phyloP scores from a whole-genome alignment of 2,797 vertebrate species.

The Falco concolor region DNA sequence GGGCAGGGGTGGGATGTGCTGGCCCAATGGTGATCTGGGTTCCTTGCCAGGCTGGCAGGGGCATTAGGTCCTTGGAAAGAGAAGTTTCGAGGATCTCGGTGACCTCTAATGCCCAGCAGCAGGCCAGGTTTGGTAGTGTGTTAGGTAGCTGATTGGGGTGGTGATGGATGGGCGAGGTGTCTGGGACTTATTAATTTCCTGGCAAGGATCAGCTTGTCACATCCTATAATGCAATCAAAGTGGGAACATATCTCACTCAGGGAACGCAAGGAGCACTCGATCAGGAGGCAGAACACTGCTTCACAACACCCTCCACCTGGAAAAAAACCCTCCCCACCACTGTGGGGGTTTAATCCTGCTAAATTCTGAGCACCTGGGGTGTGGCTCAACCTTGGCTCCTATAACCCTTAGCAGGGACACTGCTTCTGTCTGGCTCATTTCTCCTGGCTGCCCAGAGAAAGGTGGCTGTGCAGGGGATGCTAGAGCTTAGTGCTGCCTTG shows the following conservation, averaged over 20 bases:
- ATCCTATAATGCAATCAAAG: neutral
- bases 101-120: neutral
- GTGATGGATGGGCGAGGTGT: conserved; percentile 17
- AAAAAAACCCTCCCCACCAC: neutral
- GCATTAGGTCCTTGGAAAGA: neutral
- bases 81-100: neutral
- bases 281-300: neutral
- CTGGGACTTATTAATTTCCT: conserved; percentile 18
- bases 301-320: neutral
- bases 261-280: neutral
- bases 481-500: neutral
- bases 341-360: neutral
- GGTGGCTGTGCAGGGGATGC: neutral
- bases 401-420: neutral
- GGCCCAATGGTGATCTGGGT: neutral
- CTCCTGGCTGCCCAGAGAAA: neutral
- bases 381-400: neutral
- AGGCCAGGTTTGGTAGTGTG: fast-evolving
- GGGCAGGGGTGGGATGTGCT: neutral
- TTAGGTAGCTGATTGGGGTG: neutral
- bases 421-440: neutral
- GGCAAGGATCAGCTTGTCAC: neutral
- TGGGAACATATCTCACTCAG: neutral
- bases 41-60: neutral
- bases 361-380: neutral